Base-by-base conservation (phyloP, 2,888 invertebrate genomes). In the Scaptomyza tumidula region DNA sequence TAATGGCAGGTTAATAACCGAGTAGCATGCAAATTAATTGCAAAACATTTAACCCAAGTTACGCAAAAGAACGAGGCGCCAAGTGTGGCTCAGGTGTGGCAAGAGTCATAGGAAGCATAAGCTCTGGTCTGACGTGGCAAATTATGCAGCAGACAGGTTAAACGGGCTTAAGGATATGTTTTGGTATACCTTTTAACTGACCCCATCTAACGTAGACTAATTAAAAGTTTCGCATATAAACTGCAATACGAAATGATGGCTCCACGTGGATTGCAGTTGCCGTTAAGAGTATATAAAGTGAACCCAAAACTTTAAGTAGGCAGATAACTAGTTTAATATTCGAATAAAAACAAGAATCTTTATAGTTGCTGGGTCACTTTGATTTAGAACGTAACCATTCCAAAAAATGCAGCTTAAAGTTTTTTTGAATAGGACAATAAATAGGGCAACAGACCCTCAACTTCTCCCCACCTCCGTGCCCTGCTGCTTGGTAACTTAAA, bases 1-100 rank as follows among this genome's bases (percentile, higher is more conserved):
- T 16, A 69, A 57, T 82, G 86, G 86, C 69, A 72, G 84, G 83
- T 88, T 85, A 85, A 85, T 83, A 89, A 85, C 88, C 88, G 84
- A 60, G 83, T 64, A 69, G 84, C 84, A 74, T 67, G 83, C 82
- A 82, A 85, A 88, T 89, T 89, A 85, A 89, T 85, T 79, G 88
- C 88, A 63, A 89, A 88, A 68, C 89, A 85, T 85, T 89, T 83
- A 74, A 69, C 62, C 69, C 57, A 60, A 44, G 73, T 69, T 59
- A 48, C 54, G 59, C 53, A n/a, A 31, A 11, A 31, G 41, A 11
- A 10, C 44, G 58, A 52, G 27, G 37, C 44, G 31, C 39, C 35
- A 63, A 49, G 55, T 56, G 58, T n/a, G 7, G 7, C 31, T 16
- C 46, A 45, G 50, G 50, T 19, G 66, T 54, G 55, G 49, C 49